A percentile compares a stretch with the other conserved stretches of the same genome.
These are phyloP conservation scores for Erannis defoliaria DNA, from an alignment of 2,888 invertebrate genomes.

Conservation along the genomic window DNA sequence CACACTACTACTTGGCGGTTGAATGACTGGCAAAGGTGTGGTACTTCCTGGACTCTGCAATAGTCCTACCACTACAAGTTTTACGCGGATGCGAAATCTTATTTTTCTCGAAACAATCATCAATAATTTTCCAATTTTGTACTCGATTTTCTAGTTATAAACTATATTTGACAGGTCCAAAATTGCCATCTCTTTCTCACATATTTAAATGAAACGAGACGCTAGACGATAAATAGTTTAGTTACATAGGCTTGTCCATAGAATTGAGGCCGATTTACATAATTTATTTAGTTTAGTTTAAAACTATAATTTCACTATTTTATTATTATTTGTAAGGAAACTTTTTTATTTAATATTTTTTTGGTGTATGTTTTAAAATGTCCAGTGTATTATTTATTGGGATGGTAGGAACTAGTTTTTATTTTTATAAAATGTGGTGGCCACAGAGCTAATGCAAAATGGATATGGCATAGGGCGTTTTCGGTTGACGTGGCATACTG, in stretches of 20 bases:
- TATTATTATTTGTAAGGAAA: constrained; percentile 6
- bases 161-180: background rate
- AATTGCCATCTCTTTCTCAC: background rate
- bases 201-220: background rate
- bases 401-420: constrained; percentile 38
- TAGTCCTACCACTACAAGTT: too few species aligned
- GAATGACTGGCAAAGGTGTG: too few species aligned
- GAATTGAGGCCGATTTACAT: background rate
- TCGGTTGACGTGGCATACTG: too few species aligned
- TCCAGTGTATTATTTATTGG: constrained; percentile 28
- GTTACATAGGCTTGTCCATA: background rate
- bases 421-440: constrained; percentile 27
- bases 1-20: too few species aligned
- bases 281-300: background rate
- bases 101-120: too few species aligned
- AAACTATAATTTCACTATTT: background rate
- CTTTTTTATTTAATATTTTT: background rate
- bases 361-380: constrained; percentile 12
- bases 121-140: too few species aligned
- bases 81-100: too few species aligned
- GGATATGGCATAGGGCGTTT: background rate
- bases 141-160: background rate
- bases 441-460: background rate
- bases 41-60: too few species aligned
- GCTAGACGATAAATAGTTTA: background rate